Conservation (phyloP, 2,888 invertebrate genomes). For the Coleophora flavipennella region DNA sequence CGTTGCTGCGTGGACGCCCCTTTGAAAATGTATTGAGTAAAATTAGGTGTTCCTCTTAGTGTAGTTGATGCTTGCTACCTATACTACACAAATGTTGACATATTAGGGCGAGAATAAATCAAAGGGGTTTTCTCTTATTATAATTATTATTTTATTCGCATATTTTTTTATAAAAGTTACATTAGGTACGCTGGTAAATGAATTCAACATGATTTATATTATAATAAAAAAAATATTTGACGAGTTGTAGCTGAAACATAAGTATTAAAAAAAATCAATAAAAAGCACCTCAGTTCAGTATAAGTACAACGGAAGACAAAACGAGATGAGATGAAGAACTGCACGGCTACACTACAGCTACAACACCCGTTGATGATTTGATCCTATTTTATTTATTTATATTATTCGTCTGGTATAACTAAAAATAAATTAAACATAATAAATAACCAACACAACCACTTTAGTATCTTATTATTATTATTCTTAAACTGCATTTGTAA, state of each 20-base stretch:
- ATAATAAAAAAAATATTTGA: conserved; percentile 50
- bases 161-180: conserved; percentile 70
- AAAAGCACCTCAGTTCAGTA: conserved; percentile 48
- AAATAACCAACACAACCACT: conserved; percentile 69
- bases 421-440: conserved; percentile 65
- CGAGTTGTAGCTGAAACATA: conserved; percentile 44
- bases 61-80: no score
- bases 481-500: conserved; percentile 44
- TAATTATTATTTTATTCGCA: conserved; percentile 58
- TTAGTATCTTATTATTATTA: conserved; percentile 43
- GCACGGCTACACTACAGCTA: conserved; percentile 38
- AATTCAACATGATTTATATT: conserved; percentile 48
- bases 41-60: no score
- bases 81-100: no score
- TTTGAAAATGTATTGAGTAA: no score
- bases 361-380: conserved; percentile 46
- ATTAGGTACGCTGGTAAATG: conserved; percentile 54
- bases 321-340: conserved; percentile 38
- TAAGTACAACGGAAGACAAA: conserved; percentile 66
- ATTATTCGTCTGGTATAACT: conserved; percentile 48
- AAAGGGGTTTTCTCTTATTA: not conserved
- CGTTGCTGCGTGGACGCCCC: no score
- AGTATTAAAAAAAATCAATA: conserved; percentile 19
- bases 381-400: conserved; percentile 32
- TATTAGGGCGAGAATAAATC: no score